A percentile compares a stretch with the other conserved stretches of the same genome.
These are phyloP conservation scores for Erebia aethiops DNA, from an alignment of 2,888 invertebrate genomes.

Conservation along the genomic window DNA sequence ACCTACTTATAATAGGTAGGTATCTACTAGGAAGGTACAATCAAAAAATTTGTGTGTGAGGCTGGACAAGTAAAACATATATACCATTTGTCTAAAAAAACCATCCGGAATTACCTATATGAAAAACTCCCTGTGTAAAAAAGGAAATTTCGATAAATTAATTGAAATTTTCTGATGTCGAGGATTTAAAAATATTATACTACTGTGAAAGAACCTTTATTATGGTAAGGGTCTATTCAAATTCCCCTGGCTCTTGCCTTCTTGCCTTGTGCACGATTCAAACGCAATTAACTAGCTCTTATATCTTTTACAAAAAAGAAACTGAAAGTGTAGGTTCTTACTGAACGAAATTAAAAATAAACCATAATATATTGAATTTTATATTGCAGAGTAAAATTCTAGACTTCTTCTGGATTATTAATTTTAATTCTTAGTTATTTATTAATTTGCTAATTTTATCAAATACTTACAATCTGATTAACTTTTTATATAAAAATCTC, in stretches of 20 bases:
- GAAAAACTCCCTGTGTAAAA: neutral
- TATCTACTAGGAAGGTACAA: no score
- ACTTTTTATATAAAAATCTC: no score
- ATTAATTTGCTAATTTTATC: neutral
- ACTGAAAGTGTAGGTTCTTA: slow-evolving; percentile 19
- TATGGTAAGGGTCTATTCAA: slow-evolving; percentile 35
- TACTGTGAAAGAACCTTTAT: slow-evolving; percentile 35
- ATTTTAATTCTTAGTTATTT: neutral
- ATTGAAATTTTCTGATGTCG: slow-evolving; percentile 25
- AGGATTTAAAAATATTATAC: slow-evolving; percentile 20
- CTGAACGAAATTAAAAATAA: slow-evolving; percentile 25
- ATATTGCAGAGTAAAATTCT: slow-evolving; percentile 16
- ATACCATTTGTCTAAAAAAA: no score
- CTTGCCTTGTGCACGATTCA: slow-evolving; percentile 36
- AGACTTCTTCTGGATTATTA: neutral
- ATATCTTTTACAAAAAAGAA: slow-evolving; percentile 30
- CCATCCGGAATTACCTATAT: no score
- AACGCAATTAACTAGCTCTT: slow-evolving; percentile 41
- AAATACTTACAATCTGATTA: no score
- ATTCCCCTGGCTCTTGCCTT: slow-evolving; percentile 35
- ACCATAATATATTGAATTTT: slow-evolving; percentile 23
- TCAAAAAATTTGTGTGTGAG: no score
- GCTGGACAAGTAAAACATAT: no score
- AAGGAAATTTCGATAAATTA: slow-evolving; percentile 4
- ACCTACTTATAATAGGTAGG: no score